Conservation (phyloP, 2,888 invertebrate genomes). For the Cryptus viduatorius region DNA sequence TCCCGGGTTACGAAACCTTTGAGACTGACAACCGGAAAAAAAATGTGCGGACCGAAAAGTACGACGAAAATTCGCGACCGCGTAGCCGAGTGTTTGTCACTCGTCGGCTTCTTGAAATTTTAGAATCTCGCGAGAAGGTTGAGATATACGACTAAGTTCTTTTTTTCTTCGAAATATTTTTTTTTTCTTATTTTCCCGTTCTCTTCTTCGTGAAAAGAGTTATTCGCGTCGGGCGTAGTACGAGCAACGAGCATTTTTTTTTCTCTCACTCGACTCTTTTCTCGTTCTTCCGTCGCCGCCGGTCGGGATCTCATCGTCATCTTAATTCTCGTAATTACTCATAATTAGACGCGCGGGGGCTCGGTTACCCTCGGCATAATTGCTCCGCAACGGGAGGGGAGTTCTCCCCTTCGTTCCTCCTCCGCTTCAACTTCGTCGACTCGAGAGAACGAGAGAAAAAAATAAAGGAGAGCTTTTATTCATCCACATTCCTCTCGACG, state of each 20-base stretch:
- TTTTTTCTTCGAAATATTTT: constrained; percentile 17
- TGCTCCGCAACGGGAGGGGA: constrained; percentile 8
- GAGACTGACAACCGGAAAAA: constrained; percentile 13
- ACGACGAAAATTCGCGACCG: constrained; percentile 39
- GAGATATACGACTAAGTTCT: neutral
- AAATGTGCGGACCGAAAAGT: neutral
- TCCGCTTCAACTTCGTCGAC: constrained; percentile 32
- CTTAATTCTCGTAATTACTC: constrained; percentile 66
- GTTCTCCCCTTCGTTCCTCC: neutral
- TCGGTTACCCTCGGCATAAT: constrained; percentile 44
- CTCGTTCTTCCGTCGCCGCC: constrained; percentile 48
- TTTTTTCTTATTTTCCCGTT: neutral
- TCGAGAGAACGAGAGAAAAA: neutral
- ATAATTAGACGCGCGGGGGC: constrained; percentile 61
- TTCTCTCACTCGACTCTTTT: constrained; percentile 17
- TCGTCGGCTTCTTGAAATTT: constrained; percentile 47
- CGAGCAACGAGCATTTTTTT: constrained; percentile 3
- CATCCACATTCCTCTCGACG: constrained; percentile 6
- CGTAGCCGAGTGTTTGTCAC: constrained; percentile 43
- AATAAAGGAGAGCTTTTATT: constrained; percentile 19
- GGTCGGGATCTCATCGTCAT: constrained; percentile 17
- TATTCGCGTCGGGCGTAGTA: neutral
- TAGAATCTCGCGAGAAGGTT: constrained; percentile 36
- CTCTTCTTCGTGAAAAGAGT: constrained; percentile 6
- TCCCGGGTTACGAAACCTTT: neutral